Conservation (phyloP, 2,113 vertebrate genomes). For the Calonectris borealis region DNA sequence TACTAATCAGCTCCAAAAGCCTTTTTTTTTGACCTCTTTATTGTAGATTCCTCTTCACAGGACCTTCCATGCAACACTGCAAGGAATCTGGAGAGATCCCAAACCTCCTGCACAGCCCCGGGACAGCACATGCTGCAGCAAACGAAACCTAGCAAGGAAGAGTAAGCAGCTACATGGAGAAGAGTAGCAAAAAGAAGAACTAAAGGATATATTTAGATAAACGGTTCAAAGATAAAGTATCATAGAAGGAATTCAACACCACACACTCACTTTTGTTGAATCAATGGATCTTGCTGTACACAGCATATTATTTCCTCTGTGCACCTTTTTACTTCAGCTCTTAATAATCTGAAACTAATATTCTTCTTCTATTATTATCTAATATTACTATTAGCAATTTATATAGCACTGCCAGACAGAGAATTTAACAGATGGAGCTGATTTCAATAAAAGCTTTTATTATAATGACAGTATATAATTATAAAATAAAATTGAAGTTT, state of each 20-base stretch:
- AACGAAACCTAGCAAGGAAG: background rate
- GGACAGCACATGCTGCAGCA: background rate
- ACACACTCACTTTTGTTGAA: background rate
- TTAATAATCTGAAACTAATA: background rate
- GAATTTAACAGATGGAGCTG: background rate
- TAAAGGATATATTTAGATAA: background rate
- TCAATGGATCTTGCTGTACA: background rate
- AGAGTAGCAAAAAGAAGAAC: background rate
- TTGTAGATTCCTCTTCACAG: background rate
- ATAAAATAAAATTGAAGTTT: constrained; percentile 19
- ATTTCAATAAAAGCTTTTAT: background rate
- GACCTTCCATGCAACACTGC: background rate
- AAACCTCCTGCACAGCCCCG: background rate
- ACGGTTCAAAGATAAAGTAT: background rate
- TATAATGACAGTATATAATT: background rate
- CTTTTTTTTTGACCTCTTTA: background rate
- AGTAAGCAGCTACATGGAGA: background rate
- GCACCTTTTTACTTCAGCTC: background rate
- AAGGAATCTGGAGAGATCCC: background rate
- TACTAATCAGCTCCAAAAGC: background rate
- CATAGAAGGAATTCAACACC: background rate
- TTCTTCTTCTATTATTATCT: background rate
- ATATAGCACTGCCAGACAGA: background rate
- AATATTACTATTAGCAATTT: constrained; percentile 26
- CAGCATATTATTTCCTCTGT: background rate